Evolutionary conservation across 2,113 vertebrate genomes (phyloP).

Genomic region (Pygoscelis adeliae): DNA sequence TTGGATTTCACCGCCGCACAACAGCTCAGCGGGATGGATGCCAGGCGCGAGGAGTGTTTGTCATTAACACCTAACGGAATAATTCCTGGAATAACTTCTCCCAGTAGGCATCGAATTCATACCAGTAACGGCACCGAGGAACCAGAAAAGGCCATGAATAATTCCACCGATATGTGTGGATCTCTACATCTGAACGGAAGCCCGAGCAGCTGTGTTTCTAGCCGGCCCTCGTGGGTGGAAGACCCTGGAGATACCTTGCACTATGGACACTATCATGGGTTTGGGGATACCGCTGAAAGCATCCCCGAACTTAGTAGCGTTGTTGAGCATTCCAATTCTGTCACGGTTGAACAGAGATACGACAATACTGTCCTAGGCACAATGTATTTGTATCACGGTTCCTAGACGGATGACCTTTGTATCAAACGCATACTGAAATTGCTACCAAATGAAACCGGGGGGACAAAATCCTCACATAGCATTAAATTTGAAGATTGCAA

Average conservation of each 20-base stretch:
- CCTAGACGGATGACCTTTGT: conserved; percentile 62
- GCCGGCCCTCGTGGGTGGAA: conserved; percentile 76
- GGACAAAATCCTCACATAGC: not conserved
- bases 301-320: conserved; percentile 86
- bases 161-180: conserved; percentile 83
- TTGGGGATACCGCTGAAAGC: conserved; percentile 95
- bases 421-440: not conserved
- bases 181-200: conserved; percentile 87
- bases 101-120: conserved; percentile 21
- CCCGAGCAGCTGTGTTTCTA: conserved; percentile 81
- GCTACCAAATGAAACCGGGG: conserved; percentile 52
- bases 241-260: conserved; percentile 82
- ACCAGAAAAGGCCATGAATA: conserved; percentile 30
- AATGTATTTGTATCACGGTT: conserved; percentile 84
- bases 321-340: conserved; percentile 86
- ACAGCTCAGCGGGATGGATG: conserved; percentile 64
- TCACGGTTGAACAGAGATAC: conserved; percentile 79
- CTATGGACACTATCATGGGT: conserved; percentile 94
- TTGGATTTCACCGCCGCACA: conserved; percentile 68
- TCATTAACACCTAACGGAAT: conserved; percentile 18
- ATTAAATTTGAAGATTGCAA: conserved; percentile 34
- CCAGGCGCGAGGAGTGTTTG: conserved; percentile 54
- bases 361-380: conserved; percentile 80
- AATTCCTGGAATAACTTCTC: conserved; percentile 12
- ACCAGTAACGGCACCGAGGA: conserved; percentile 43